A percentile compares a stretch with the other conserved stretches of the same genome.
These are phyloP conservation scores for Thryonomys swinderianus DNA, from an alignment of 2,113 vertebrate species.

Conservation along the genomic window DNA sequence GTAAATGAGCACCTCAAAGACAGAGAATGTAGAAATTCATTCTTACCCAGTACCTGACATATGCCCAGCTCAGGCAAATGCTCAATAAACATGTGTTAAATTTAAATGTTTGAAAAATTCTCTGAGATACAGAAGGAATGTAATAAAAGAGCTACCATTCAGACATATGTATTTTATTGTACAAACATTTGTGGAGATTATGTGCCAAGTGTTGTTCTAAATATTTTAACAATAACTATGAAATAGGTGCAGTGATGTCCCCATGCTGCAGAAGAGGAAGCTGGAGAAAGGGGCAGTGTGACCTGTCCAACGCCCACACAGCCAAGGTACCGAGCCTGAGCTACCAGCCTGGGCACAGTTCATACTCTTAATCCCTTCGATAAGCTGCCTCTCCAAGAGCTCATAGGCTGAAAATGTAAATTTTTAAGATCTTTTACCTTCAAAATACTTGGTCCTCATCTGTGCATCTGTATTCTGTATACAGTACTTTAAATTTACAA, in stretches of 20 bases:
- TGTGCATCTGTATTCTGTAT: neutral
- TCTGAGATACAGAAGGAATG: neutral
- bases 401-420: neutral
- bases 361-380: neutral
- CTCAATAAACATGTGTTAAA: conserved; percentile 14
- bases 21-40: neutral
- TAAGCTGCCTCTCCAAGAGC: neutral
- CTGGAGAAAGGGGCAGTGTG: neutral
- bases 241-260: neutral
- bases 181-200: neutral
- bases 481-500: neutral
- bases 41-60: neutral
- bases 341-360: too few relatives aligned
- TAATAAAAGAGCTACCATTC: neutral
- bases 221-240: conserved; percentile 3
- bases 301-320: neutral
- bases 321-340: neutral
- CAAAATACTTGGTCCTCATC: neutral
- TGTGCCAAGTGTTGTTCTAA: neutral
- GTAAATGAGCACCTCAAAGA: neutral
- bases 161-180: conserved; percentile 4
- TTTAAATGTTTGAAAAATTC: conserved; percentile 28
- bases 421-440: neutral
- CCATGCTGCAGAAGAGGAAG: neutral
- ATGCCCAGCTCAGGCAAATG: neutral